Evolutionary conservation across 2,888 invertebrate species (phyloP).

Genomic region (Coelogynopora nodosa): DNA sequence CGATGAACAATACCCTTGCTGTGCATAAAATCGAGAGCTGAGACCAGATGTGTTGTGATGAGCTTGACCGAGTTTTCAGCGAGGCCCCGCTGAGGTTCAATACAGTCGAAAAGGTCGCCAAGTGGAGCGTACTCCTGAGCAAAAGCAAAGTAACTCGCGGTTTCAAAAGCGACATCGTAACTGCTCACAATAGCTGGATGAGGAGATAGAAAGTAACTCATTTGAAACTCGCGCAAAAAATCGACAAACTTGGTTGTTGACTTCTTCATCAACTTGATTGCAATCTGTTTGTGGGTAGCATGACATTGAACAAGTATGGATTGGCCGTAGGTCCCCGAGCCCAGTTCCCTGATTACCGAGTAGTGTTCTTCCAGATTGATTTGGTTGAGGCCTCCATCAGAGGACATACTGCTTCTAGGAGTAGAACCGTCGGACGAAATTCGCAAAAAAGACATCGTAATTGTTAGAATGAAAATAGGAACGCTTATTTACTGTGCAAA

Average conservation of each 20-base stretch:
- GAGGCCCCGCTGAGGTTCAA: conserved; percentile 59
- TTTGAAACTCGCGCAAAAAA: neutral
- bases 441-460: neutral
- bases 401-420: neutral
- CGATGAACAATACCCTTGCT: conserved; percentile 86
- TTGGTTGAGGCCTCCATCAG: neutral
- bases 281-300: too few relatives aligned
- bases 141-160: neutral
- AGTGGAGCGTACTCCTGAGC: conserved; percentile 90
- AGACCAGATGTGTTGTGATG: conserved; percentile 82
- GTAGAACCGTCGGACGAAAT: neutral
- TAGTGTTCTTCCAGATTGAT: neutral
- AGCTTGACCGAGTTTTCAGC: conserved; percentile 69
- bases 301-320: too few relatives aligned
- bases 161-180: neutral
- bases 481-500: too few relatives aligned
- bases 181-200: neutral
- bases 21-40: conserved; percentile 90
- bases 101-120: conserved; percentile 80
- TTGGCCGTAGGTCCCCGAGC: too few relatives aligned
- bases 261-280: too few relatives aligned
- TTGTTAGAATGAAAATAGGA: too few relatives aligned
- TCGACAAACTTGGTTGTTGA: neutral
- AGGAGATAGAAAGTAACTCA: neutral
- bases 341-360: neutral